Base-by-base conservation (phyloP, 2,113 vertebrate species). In the Notiomystis cincta region DNA sequence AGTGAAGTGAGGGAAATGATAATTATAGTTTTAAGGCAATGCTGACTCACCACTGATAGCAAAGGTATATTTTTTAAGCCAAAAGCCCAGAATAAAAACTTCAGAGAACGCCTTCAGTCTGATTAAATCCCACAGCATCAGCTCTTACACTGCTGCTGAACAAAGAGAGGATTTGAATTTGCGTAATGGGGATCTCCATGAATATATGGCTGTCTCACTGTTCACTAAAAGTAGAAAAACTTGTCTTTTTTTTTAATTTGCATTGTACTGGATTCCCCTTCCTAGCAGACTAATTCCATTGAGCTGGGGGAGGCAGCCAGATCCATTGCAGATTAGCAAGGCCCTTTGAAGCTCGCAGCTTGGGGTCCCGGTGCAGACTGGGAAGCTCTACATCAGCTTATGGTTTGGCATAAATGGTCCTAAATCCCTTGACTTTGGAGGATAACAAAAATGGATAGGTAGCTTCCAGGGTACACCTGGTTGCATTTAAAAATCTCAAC, bases 41-140 rank as follows among this genome's bases (percentile, higher is more conserved):
- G 93, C 92, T 96, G 94, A 95, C 64, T 96, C 92, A 96, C 70
- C 40, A 45, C 60, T 73, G 73, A 89, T 82, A 94, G 85, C 37
- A 76, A 77, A 89, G 23, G 73, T 44, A 13, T 72, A 60, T 79
- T 80, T 92, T 85, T 83, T 37, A 83, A 96, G 75, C 31, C 50
- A 73, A 48, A 89, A 92, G 44, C 66, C 33, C 40, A 27, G 67
- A 87, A 82, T 67, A 79, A 90, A 92, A 95, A 38, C 80, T 93
- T 90, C 23, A 85, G 83, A 61, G 87, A 84, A 47, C 0, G 0
- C 51, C 76, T 86, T 79, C 31, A 86, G n/a, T 80, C 38, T 76
- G 90, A 84, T 90, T 86, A 93, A 93, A 76, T 82, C 67, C 75
- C 73, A 15, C 64, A 78, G 61, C 80, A 62, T 69, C 77, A 78